Evolutionary conservation across 2,113 vertebrate species (phyloP).

Genomic region (Tor tambroides): DNA sequence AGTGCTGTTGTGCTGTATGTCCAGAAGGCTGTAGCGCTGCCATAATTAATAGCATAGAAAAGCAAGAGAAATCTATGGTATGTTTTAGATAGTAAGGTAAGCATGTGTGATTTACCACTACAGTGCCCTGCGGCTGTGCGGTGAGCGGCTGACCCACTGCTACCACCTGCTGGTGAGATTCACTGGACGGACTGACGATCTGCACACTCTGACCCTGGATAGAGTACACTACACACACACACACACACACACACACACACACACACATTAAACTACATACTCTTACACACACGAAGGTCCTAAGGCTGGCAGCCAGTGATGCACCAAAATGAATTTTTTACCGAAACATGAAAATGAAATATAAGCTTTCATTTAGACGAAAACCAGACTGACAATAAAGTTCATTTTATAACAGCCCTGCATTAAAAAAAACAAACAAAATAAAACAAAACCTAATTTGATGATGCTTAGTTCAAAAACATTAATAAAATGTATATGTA

Average conservation of each 20-base stretch:
- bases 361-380: too few relatives aligned
- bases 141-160: constrained; percentile 95
- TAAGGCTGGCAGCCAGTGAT: too few relatives aligned
- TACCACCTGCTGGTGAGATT: constrained; percentile 99
- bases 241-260: constrained; percentile 25
- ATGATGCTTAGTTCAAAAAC: too few relatives aligned
- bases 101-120: constrained; percentile 83
- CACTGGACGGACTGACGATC: constrained; percentile 98
- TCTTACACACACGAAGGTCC: not conserved
- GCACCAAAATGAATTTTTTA: too few relatives aligned
- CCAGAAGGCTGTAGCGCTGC: too few relatives aligned
- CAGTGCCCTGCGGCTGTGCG: constrained; percentile 94
- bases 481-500: too few relatives aligned
- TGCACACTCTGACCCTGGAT: constrained; percentile 82
- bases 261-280: not conserved
- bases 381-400: too few relatives aligned
- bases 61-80: too few relatives aligned
- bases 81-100: not conserved
- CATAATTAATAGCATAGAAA: not conserved
- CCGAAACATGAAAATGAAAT: too few relatives aligned
- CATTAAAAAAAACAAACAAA: too few relatives aligned
- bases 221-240: constrained; percentile 68
- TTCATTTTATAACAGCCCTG: too few relatives aligned
- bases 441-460: too few relatives aligned
- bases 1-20: not conserved